A percentile compares a stretch with the other conserved stretches of the same genome.
Conservation (phyloP, 2,797 vertebrate species). For the Fringilla coelebs region DNA sequence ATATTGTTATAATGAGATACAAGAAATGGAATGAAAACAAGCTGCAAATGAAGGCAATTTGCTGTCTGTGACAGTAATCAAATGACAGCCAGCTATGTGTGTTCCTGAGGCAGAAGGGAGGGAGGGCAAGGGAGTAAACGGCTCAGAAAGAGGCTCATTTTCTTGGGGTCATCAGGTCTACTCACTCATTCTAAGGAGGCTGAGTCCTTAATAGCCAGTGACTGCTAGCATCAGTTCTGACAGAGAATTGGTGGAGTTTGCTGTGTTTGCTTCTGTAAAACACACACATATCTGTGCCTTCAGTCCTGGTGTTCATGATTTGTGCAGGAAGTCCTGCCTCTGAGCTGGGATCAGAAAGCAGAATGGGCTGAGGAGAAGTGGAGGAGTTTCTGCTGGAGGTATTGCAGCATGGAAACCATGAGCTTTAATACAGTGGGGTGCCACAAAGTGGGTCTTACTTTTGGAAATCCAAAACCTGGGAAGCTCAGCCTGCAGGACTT, state of each 20-base stretch:
- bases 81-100: background rate
- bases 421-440: background rate
- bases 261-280: background rate
- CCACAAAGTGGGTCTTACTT: background rate
- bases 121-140: background rate
- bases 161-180: background rate
- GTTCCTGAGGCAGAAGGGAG: background rate
- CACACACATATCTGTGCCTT: background rate
- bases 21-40: slow-evolving; percentile 49
- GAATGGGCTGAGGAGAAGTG: background rate
- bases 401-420: background rate
- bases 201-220: background rate
- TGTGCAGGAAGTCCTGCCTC: background rate
- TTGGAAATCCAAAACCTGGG: background rate
- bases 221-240: background rate
- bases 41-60: slow-evolving; percentile 59
- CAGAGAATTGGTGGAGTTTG: background rate
- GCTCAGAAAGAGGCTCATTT: background rate
- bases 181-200: background rate
- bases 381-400: background rate
- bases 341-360: background rate
- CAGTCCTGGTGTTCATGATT: background rate
- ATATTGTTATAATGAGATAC: slow-evolving; percentile 48
- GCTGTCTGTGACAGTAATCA: slow-evolving; percentile 21
- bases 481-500: background rate